Evolutionary conservation across 2,888 invertebrate species (phyloP), one percentile per base, ranked within the genome.

Genomic region (Pandemis cinnamomeana): DNA sequence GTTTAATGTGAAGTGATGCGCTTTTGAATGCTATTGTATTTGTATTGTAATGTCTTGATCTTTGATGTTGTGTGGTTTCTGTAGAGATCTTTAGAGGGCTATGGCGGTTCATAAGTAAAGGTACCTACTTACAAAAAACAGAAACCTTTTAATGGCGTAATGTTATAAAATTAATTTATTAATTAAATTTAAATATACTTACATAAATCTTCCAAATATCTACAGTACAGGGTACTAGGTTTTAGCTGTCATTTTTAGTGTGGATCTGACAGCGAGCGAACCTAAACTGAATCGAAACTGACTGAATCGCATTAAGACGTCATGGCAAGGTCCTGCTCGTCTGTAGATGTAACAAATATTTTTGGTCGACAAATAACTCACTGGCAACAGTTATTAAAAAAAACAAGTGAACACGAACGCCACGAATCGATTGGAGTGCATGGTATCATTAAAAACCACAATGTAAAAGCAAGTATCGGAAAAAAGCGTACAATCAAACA

Each of bases 1-100:
- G 80, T 82, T 86, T 86, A 86, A 86, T 86, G 81, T 81, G 84
- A 86, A 82, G 83, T 83, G 83, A 79, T 80, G 80, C 77, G 75
- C 74, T 76, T 76, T 75, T 73, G 80, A 80, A 78, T 78, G 74
- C 80, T 77, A 72, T 77, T 73, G 77, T 74, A 72, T 80, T 79
- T 82, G 72, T 74, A 80, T 77, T 80, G 78, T 82, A 79, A 80
- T 79, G 77, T 80, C 78, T 79, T 78, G 77, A 80, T 80, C 75
- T 78, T 74, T 77, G 75, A 71, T 55, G 75, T 78, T 79, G 76
- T 48, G 72, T 77, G 76, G 74, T 79, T 78, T 79, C 61, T 71
- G 72, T 78, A 66, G 70, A 53, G 71, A 71, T 74, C 63, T 77
- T 70, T 48, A 64, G 67, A 36, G 27, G 27, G 27, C 4, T 36